Evolutionary conservation across 2,113 vertebrate species (phyloP).

Genomic region (Pelecanus crispus): DNA sequence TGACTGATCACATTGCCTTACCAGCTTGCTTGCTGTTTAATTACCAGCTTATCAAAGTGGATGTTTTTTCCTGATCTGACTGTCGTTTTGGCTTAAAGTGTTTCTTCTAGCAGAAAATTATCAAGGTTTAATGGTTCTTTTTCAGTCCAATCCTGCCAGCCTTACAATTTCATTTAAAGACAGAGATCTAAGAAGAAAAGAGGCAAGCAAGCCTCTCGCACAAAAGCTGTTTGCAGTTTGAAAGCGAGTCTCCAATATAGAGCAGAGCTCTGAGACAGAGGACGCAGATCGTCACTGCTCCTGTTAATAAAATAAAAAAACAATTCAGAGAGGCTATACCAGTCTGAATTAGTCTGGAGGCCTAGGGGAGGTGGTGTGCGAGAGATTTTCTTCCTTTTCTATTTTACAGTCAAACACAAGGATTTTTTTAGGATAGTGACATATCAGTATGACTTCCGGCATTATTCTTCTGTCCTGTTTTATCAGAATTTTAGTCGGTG

Average conservation of each 20-base stretch:
- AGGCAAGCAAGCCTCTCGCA: background rate
- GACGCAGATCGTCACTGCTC: background rate
- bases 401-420: background rate
- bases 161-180: slow-evolving; percentile 23
- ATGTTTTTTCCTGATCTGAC: background rate
- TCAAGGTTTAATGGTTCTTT: slow-evolving; percentile 15
- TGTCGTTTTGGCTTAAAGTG: slow-evolving; percentile 17
- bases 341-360: background rate
- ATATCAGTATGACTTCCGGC: background rate
- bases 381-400: background rate
- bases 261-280: background rate
- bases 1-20: slow-evolving; percentile 19
- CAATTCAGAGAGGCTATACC: background rate
- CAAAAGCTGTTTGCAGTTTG: slow-evolving; percentile 9
- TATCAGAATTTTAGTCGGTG: background rate
- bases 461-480: background rate
- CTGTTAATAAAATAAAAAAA: background rate
- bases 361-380: background rate
- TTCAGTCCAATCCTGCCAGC: background rate
- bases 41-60: slow-evolving; percentile 40
- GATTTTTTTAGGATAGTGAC: background rate
- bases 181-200: background rate
- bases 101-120: slow-evolving; percentile 49
- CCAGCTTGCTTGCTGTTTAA: slow-evolving; percentile 35
- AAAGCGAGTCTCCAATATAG: background rate